Evolutionary conservation across 2,113 vertebrate genomes (phyloP), one percentile per base, ranked within the genome.

Genomic region (Procavia capensis): DNA sequence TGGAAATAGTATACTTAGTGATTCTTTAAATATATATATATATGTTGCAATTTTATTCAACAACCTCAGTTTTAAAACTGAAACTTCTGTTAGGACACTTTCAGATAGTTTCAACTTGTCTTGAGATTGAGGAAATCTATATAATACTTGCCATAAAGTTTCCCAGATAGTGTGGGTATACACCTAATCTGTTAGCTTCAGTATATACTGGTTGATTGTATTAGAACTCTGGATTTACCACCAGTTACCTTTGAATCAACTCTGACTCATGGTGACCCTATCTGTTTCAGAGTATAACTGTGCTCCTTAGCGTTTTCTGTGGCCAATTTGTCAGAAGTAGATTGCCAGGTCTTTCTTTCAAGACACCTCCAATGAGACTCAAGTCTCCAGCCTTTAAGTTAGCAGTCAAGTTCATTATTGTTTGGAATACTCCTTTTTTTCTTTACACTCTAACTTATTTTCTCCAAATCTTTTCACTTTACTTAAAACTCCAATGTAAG

Each of bases 1-100:
- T 84, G 72, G 24, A 80, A 59, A 59, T 59, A 85, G 10, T 85
- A 41, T 61, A 10, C 57, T 47, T 63, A 36, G 72, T 54, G 81
- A 91, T 86, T 50, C 59, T 85, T 82, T 82, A 43, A 64, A 34
- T n/a, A n/a, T n/a, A n/a, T n/a, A n/a, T n/a, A n/a, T n/a, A 88
- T 50, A 14, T 41, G 54, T 81, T 88, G n/a, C 9, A 39, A 4
- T 47, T 84, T 19, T 74, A 10, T 20, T 24, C 72, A 75, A 59
- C 9, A 20, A 41, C n/a, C 20, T 41, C 7, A 78, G 4, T 79
- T 63, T 31, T 66, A 54, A 79, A 79, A 36, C n/a, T 20, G 41
- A 80, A 50, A 61, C 41, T 6, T 41, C 27, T 79, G 0, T 82
- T 13, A 13, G 68, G 66, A 25, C 4, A 59, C 24, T 66, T 76